Percentiles rank a stretch among this genome's conserved stretches.
These are phyloP conservation scores for Manacus vitellinus DNA, from an alignment of 2,113 vertebrate species.

Conservation along the genomic window DNA sequence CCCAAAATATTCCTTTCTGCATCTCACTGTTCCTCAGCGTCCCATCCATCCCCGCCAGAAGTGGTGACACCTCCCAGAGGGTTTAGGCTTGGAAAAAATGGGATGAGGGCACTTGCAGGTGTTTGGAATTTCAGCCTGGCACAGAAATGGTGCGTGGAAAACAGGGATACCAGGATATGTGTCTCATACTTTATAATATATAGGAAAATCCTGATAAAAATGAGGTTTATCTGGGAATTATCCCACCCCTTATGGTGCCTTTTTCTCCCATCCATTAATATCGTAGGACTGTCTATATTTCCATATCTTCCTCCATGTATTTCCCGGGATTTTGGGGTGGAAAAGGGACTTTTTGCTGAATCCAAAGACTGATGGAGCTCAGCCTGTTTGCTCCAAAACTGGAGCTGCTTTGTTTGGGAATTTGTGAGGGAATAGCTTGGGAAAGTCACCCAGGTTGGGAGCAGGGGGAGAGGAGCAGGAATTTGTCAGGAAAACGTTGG, in stretches of 20 bases:
- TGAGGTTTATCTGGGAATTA: neutral
- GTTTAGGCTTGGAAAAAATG: neutral
- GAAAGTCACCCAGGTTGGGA: rapidly evolving
- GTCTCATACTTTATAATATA: too few relatives aligned
- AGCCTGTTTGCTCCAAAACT: neutral
- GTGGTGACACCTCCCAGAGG: neutral
- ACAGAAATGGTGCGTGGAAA: neutral
- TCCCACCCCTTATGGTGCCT: neutral
- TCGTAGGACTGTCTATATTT: neutral
- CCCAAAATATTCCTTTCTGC: neutral
- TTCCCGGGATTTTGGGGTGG: neutral
- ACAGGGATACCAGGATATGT: neutral
- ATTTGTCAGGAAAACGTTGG: neutral
- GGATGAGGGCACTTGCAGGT: neutral
- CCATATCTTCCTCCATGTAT: too few relatives aligned
- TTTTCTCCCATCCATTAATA: too few relatives aligned
- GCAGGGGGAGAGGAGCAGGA: neutral
- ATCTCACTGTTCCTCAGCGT: too few relatives aligned
- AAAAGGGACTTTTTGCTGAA: neutral
- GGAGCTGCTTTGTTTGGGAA: neutral
- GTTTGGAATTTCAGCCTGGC: neutral
- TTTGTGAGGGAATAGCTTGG: rapidly evolving
- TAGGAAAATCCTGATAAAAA: neutral
- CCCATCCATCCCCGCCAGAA: neutral
- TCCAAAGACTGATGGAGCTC: neutral